phyloP scores from a whole-genome alignment of 2,113 vertebrate genomes.

The Synodontis membranacea region DNA sequence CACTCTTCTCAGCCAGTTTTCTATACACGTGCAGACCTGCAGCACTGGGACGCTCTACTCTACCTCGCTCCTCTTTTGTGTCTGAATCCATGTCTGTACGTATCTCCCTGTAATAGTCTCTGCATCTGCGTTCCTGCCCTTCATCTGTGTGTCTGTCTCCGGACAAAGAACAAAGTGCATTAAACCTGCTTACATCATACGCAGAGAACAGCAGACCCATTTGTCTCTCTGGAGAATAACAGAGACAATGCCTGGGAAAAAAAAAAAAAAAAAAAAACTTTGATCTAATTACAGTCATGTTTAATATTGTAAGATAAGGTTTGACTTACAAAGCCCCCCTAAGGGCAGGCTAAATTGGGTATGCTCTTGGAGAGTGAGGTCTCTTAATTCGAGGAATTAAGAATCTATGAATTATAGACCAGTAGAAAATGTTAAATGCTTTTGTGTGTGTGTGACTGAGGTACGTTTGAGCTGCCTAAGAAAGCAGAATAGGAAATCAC shows the following conservation, averaged over 20 bases:
- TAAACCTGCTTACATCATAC: not conserved
- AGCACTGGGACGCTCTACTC: constrained; percentile 7
- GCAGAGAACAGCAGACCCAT: not conserved
- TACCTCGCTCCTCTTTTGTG: constrained; percentile 15
- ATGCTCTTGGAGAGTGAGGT: constrained; percentile 41
- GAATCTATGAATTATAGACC: constrained; percentile 48
- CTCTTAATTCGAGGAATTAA: constrained; percentile 48
- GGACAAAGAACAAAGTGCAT: constrained; percentile 5
- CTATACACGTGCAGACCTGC: constrained; percentile 27
- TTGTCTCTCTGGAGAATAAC: constrained; percentile 33
- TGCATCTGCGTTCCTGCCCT: not conserved
- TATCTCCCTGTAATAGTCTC: not conserved
- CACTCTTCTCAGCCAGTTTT: constrained; percentile 54
- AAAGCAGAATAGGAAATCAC: constrained; percentile 3
- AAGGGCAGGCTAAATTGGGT: constrained; percentile 51
- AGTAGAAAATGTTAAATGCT: constrained; percentile 36
- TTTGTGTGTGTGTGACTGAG: not conserved
- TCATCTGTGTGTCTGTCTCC: not conserved
- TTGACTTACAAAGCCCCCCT: constrained; percentile 37
- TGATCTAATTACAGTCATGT: constrained; percentile 46
- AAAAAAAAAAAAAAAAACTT: too few relatives aligned
- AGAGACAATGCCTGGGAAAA: constrained; percentile 40
- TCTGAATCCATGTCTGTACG: not conserved
- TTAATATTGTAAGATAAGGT: constrained; percentile 51
- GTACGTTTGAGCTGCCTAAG: not conserved